Base-by-base conservation (phyloP, 2,113 vertebrate genomes). In the Peromyscus californicus region DNA sequence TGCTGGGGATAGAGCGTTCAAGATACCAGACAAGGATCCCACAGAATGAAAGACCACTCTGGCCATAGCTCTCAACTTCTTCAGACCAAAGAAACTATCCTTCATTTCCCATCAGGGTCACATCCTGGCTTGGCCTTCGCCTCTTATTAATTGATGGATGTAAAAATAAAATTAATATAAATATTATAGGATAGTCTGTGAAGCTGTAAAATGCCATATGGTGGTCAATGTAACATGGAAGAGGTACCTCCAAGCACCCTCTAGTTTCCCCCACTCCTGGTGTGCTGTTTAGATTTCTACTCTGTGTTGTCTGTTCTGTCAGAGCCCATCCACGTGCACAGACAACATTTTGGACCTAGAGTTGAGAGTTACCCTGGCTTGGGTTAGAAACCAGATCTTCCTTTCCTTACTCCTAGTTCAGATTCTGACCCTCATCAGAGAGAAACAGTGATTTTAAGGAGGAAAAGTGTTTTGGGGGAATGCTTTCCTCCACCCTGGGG, bases 71-170 rank as follows among this genome's bases (percentile, higher is more conserved):
- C 33, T 91, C 87, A 72, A 33, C 33, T 16, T 91, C 84, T 57
- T 70, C 57, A 65, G 9, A 11, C 19, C 31, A 80, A n/a, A 85
- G 16, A 75, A 87, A 84, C 15, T 16, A 19, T 61, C 29, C 48
- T 67, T 91, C 48, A 70, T 79, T 75, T 33, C 51, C 33, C 29
- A 45, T 76, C 39, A 94, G 61, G 75, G 90, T 94, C 86, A 85
- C 33, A 11, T 79, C 36, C 67, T 24, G 42, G 45, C 78, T 87
- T 96, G 36, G 10, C n/a, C 7, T 93, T 70, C 3, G 19, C 31
- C 57, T 59, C 78, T 89, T 33, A 48, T 80, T 65, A 48, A 85
- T 4, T 93, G 7, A 61, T 10, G 82, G 24, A 22, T 75, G 11
- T 69, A 83, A 93, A 65, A 70, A 54, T 63, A 48, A 24, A 63